These are phyloP conservation scores for Chiloscyllium punctatum DNA, from an alignment of 2,797 vertebrate species.

Conservation along the genomic window DNA sequence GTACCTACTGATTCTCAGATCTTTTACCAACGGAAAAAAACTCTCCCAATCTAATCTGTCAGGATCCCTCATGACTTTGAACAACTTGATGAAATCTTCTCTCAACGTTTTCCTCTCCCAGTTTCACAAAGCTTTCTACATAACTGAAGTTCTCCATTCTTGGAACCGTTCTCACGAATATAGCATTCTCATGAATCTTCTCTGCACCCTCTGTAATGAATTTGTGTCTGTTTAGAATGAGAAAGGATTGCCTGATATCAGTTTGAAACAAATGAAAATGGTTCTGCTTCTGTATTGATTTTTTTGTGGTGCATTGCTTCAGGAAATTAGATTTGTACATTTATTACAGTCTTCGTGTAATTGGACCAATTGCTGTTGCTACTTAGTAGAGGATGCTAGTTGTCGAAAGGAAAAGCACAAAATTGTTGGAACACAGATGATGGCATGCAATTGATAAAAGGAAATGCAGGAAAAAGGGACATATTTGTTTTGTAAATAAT, in stretches of 20 bases:
- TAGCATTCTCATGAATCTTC: neutral
- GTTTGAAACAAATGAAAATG: neutral
- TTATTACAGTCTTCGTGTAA: neutral
- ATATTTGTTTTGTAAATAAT: neutral
- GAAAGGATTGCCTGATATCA: neutral
- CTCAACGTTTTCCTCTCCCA: neutral
- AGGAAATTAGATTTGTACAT: neutral
- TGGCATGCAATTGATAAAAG: neutral
- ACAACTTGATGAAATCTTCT: neutral
- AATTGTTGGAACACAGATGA: neutral
- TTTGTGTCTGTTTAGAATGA: neutral
- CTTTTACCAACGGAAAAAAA: neutral
- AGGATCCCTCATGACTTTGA: neutral
- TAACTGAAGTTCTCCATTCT: neutral
- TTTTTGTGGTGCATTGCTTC: neutral
- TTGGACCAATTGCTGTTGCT: neutral
- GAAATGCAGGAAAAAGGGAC: neutral
- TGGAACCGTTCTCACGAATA: neutral
- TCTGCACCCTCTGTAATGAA: neutral
- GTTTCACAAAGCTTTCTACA: neutral
- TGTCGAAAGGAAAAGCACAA: neutral
- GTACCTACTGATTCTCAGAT: neutral
- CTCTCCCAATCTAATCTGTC: neutral
- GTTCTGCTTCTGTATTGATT: constrained; percentile 16
- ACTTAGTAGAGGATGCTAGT: neutral